Evolutionary conservation across 2,888 invertebrate species (phyloP).

Genomic region (Xestia xanthographa): DNA sequence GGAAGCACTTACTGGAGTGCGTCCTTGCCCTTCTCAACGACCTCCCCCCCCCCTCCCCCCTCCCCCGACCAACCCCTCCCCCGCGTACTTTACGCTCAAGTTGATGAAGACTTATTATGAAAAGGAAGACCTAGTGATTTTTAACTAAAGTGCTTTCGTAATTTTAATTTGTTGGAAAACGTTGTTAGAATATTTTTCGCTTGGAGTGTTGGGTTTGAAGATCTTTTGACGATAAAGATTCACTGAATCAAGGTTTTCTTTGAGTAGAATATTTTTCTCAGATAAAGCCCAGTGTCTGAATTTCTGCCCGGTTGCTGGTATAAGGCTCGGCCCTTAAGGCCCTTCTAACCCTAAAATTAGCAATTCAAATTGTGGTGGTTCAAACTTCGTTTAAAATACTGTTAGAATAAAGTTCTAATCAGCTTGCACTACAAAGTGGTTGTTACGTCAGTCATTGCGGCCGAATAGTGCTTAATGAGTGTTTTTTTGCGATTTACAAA

Average conservation of each 20-base stretch:
- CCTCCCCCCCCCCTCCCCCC: background rate
- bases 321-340: background rate
- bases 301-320: background rate
- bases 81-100: constrained; percentile 29
- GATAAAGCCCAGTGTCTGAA: background rate
- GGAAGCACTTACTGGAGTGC: constrained; percentile 50
- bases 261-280: background rate
- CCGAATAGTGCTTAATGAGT: too few relatives aligned
- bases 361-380: too few relatives aligned
- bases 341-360: too few relatives aligned
- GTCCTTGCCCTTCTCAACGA: constrained; percentile 57
- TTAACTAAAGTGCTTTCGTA: constrained; percentile 23
- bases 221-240: background rate
- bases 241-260: background rate
- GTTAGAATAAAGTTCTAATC: too few relatives aligned
- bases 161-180: constrained; percentile 9
- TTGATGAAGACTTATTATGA: constrained; percentile 19
- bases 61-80: background rate
- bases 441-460: too few relatives aligned
- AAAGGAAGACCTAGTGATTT: constrained; percentile 22
- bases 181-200: background rate
- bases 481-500: too few relatives aligned
- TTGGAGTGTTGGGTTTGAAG: background rate
- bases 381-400: too few relatives aligned
- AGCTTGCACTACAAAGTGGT: too few relatives aligned